Base-by-base conservation (phyloP, 1,140 invertebrate genomes). In the Zaprionus taronus region DNA sequence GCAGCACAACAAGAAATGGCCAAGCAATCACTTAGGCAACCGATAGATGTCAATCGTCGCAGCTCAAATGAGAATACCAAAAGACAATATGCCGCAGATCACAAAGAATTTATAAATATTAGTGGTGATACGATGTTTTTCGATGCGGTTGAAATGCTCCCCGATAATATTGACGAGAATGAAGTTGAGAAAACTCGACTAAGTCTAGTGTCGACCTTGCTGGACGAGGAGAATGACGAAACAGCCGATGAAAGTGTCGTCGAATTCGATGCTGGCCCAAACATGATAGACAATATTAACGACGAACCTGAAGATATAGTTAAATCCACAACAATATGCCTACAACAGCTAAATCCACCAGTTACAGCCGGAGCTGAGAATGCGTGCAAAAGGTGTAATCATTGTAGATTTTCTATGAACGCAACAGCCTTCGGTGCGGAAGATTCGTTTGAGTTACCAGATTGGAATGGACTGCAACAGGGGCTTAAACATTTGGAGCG, bases 171-270 rank as follows among this genome's bases (percentile, higher is more conserved):
- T n/a, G 65, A 77, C 41, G 51, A 31, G 11, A 31, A 51, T 28
- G 74, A 71, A 5, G 69, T 90, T 24, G 84, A 90, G 5, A 76
- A 89, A 20, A 79, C 73, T 1, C 68, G 70, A 12, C 68, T 87
- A 1, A 90, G 84, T 26, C 47, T 87, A 69, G 84, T 87, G n/a
- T 89, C 81, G 20, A 87, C 78, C 24, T 62, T 72, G 70, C 31
- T 87, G 66, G 79, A 72, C 41, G 79, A 89, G 36, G 81, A 78
- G 44, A 55, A 80, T 22, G 55, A 17, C 7, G 38, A n/a, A 41
- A 41, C 38, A 41, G 38, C 15, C 7, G 15, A 41, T 41, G 38
- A n/a, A n/a, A 41, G 38, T 41, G 6, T 41, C 5, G 2, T 7
- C 4, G 34, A 26, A 20, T 34, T 14, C 2, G 24, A 67, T 44